A percentile compares a stretch with the other conserved stretches of the same genome.
These are phyloP conservation scores for Mustelus asterias DNA, from an alignment of 2,113 vertebrate genomes.

Conservation along the genomic window DNA sequence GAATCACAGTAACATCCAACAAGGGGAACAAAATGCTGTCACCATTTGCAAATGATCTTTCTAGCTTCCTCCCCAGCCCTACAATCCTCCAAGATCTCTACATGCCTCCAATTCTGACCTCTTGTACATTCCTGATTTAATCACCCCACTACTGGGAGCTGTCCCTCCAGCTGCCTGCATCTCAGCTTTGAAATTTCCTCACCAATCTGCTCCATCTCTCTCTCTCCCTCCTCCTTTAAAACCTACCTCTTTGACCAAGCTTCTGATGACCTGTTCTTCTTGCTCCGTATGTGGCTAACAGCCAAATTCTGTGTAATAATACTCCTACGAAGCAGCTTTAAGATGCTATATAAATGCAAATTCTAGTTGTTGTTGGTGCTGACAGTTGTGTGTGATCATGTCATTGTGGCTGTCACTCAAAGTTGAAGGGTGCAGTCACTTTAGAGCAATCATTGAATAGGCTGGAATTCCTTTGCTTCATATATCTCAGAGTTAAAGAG, in stretches of 20 bases:
- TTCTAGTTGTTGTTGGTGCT: background rate
- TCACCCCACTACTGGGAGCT: background rate
- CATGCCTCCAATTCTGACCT: background rate
- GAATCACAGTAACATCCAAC: background rate
- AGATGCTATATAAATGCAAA: background rate
- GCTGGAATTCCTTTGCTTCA: background rate
- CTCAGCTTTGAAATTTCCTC: background rate
- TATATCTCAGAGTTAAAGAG: background rate
- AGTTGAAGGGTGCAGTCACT: background rate
- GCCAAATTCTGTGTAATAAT: background rate
- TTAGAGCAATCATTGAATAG: background rate
- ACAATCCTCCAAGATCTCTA: background rate
- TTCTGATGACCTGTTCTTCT: background rate
- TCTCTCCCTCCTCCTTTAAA: background rate
- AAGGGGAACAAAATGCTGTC: background rate
- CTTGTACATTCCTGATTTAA: background rate
- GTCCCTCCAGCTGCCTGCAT: background rate
- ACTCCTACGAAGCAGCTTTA: background rate
- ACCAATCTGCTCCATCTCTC: background rate
- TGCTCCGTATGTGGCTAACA: background rate
- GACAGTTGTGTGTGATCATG: background rate
- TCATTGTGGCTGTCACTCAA: background rate
- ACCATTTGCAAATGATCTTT: background rate
- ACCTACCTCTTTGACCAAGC: background rate
- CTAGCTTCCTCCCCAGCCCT: background rate